Evolutionary conservation across 2,888 invertebrate genomes (phyloP), one percentile per base, ranked within the genome.

Genomic region (Calliopum simillimum): DNA sequence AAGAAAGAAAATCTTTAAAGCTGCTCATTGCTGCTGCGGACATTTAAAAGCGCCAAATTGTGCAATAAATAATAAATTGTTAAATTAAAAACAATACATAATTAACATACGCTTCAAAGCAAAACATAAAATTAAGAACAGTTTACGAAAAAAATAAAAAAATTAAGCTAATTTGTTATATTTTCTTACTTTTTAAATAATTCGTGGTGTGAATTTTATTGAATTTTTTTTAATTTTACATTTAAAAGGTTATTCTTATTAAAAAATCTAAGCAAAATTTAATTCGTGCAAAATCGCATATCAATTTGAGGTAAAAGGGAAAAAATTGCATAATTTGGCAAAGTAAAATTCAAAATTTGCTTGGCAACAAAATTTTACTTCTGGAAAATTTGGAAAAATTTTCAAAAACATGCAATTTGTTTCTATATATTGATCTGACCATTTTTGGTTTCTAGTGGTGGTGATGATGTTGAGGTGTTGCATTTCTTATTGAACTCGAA

Each of bases 131-230:
- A 33, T 33, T n/a, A n/a, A n/a, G n/a, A 33, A 33, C 8, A 8
- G 5, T 8, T 33, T 8, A 33, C 8, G 33, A 33, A 33, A 33
- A 21, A 59, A 65, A 55, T 51, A 62, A 63, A 67, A 5, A n/a
- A 53, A 49, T 49, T 21, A 64, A 70, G 49, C 25, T 69, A 59
- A 55, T n/a, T 64, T 58, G 14, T 23, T 62, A 14, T 13, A 33
- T 46, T 46, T 21, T 12, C 12, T 33, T 47, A 55, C 33, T 21
- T 12, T 47, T 55, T 56, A 21, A 59, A 66, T 65, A 62, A 68
- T 71, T 71, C 71, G 71, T 71, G 71, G 71, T 71, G 71, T 71
- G 71, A 63, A 63, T 69, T 69, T 66, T 65, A 41, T 55, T 61
- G 12, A 58, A 49, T 63, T 51, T 65, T 63, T 58, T 66, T 33